phyloP scores from a whole-genome alignment of 2,888 invertebrate species.

The Phymatocera aterrima region DNA sequence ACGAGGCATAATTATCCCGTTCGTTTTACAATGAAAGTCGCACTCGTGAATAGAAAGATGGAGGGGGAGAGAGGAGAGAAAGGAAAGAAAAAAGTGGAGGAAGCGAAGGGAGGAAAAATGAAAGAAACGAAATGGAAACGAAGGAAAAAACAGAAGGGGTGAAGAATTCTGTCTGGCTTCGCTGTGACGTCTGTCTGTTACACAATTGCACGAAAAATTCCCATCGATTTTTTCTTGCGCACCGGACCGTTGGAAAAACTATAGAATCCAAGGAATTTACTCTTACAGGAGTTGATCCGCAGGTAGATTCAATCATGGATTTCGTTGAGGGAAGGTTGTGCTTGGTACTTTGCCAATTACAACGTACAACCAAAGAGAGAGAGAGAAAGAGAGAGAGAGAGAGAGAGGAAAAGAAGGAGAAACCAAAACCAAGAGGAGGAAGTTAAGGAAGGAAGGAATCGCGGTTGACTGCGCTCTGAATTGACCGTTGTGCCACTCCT shows the following conservation, averaged over 20 bases:
- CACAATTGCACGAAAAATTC: no score
- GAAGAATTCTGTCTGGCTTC: constrained; percentile 21
- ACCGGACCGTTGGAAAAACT: not conserved
- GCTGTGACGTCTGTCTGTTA: not conserved
- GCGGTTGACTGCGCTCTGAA: constrained; percentile 38
- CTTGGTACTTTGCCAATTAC: constrained; percentile 6
- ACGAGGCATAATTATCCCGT: constrained; percentile 70
- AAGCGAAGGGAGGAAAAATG: not conserved
- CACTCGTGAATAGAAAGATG: constrained; percentile 37
- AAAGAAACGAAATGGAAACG: not conserved
- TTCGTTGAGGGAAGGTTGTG: not conserved
- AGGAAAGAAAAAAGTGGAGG: not conserved
- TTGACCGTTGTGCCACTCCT: constrained; percentile 37
- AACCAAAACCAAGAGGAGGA: no score
- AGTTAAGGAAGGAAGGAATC: constrained; percentile 43
- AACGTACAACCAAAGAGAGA: not conserved
- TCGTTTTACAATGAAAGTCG: constrained; percentile 58
- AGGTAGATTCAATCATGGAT: not conserved
- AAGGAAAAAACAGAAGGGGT: not conserved
- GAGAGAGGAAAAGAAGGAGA: no score
- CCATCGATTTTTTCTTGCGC: no score
- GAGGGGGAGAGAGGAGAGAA: not conserved
- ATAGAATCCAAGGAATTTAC: constrained; percentile 52
- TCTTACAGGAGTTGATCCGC: not conserved
- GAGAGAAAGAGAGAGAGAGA: no score